phyloP scores from a whole-genome alignment of 2,797 vertebrate species.

The Serranus cabrilla region DNA sequence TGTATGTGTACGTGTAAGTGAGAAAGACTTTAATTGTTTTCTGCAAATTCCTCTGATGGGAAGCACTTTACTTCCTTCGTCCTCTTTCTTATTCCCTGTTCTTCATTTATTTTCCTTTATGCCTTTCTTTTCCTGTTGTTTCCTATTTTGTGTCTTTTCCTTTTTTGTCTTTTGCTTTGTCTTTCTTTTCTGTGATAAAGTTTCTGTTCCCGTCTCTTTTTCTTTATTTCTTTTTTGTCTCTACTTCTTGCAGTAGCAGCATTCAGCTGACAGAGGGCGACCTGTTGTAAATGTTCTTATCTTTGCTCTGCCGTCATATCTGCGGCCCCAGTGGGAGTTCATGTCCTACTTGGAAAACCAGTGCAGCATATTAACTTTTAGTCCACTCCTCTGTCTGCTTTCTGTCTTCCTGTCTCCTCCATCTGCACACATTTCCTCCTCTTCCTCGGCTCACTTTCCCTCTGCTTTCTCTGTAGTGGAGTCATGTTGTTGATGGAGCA shows the following conservation, averaged over 20 bases:
- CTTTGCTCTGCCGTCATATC: not conserved
- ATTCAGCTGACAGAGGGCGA: not conserved
- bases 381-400: not conserved
- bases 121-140: not conserved
- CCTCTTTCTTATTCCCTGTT: no score
- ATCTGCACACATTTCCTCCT: not conserved
- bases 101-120: not conserved
- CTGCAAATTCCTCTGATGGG: not conserved
- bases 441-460: not conserved
- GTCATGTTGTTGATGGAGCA: slow-evolving; percentile 38
- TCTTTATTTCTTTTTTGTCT: no score
- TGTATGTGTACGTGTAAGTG: not conserved
- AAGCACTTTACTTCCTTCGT: not conserved
- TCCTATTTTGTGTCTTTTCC: rapidly evolving
- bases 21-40: not conserved
- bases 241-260: not conserved
- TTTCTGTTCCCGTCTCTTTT: not conserved
- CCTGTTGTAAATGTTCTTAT: not conserved
- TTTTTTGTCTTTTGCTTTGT: rapidly evolving
- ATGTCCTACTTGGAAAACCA: not conserved
- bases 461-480: not conserved
- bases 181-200: no score
- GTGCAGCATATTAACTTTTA: not conserved
- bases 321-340: not conserved
- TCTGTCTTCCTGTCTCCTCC: not conserved